phyloP scores from a whole-genome alignment of 2,113 vertebrate species.

The Psittacara wagleri region DNA sequence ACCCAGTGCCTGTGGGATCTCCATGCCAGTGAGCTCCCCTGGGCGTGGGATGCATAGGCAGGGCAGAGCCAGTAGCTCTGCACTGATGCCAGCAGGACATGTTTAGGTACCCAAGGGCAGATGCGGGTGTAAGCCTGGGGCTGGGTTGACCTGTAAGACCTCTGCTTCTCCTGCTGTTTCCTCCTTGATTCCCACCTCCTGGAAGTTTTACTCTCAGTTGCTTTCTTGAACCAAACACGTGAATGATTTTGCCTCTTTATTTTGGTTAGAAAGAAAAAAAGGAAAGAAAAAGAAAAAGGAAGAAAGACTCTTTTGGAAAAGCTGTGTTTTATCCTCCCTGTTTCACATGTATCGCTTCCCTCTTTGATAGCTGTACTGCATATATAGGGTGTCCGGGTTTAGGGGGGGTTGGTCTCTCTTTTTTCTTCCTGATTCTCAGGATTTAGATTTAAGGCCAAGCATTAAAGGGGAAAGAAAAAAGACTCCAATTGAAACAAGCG shows the following conservation, averaged over 20 bases:
- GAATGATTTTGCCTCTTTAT: neutral
- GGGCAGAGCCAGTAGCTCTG: neutral
- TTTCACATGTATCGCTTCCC: neutral
- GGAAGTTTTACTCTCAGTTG: neutral
- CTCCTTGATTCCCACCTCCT: neutral
- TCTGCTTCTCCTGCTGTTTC: neutral
- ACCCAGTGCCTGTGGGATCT: neutral
- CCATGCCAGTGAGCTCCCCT: neutral
- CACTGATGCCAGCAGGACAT: neutral
- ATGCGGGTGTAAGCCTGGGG: neutral
- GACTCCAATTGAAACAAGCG: neutral
- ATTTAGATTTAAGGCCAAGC: neutral
- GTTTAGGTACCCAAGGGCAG: neutral
- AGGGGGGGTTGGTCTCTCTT: neutral
- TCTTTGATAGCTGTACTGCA: slow-evolving; percentile 24
- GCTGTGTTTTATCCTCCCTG: neutral
- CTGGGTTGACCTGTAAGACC: neutral
- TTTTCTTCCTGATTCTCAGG: slow-evolving; percentile 11
- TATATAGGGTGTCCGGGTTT: slow-evolving; percentile 46
- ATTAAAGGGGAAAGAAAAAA: neutral
- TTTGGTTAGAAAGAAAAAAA: neutral
- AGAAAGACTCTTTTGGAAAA: neutral
- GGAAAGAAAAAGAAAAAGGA: neutral
- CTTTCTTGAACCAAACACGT: neutral
- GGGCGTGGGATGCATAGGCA: neutral